Evolutionary conservation across 2,113 vertebrate genomes (phyloP).

Genomic region (Puffinus mauretanicus): DNA sequence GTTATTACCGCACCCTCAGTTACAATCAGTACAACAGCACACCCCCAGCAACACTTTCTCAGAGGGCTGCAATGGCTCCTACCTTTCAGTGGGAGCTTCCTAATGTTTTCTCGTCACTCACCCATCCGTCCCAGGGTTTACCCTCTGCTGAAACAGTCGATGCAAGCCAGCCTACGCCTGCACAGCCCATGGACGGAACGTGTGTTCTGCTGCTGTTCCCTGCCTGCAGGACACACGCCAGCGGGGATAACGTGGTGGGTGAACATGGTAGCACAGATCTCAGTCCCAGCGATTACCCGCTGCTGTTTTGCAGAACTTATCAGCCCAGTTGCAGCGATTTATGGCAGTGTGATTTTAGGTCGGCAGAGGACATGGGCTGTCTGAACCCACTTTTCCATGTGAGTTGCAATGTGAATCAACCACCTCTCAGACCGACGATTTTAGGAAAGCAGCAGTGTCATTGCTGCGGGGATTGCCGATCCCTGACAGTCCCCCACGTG

Average conservation of each 20-base stretch:
- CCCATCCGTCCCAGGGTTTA: background rate
- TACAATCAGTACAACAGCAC: background rate
- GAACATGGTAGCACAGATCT: background rate
- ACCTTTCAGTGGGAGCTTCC: background rate
- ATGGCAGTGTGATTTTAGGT: background rate
- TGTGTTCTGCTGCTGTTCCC: background rate
- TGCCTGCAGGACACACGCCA: background rate
- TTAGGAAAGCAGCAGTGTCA: background rate
- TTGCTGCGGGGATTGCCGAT: background rate
- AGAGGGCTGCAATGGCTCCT: background rate
- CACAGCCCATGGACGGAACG: background rate
- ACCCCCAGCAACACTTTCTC: background rate
- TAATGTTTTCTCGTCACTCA: background rate
- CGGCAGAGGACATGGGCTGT: background rate
- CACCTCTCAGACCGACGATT: background rate
- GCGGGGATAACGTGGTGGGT: background rate
- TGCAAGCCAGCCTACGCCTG: background rate
- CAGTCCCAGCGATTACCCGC: fast-evolving
- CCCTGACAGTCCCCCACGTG: background rate
- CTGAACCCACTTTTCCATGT: background rate
- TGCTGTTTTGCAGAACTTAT: background rate
- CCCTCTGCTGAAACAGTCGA: fast-evolving
- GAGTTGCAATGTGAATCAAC: background rate
- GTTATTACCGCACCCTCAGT: background rate
- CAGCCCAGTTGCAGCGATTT: background rate